Evolutionary conservation across 1,140 invertebrate species (phyloP).

Genomic region (Araneus ventricosus): DNA sequence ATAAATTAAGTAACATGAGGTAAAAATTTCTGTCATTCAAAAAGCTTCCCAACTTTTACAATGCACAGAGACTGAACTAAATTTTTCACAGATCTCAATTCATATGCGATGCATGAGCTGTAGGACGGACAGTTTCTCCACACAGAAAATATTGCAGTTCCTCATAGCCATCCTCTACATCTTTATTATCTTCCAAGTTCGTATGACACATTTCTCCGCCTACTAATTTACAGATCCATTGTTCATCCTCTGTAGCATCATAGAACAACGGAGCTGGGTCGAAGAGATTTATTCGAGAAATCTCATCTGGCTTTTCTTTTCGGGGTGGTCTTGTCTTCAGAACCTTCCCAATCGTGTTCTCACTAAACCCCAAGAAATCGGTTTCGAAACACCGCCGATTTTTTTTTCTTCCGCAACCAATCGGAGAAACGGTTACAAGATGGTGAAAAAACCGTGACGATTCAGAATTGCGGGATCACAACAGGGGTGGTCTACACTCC

Average conservation of each 20-base stretch:
- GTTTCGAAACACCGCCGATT: constrained; percentile 34
- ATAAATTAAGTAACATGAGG: too few relatives aligned
- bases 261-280: background rate
- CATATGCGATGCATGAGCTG: too few relatives aligned
- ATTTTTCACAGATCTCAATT: too few relatives aligned
- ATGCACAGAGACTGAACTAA: too few relatives aligned
- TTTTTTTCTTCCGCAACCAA: constrained; percentile 50
- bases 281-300: background rate
- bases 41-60: too few relatives aligned
- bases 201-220: background rate
- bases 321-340: constrained; percentile 44
- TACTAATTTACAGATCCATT: background rate
- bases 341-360: background rate
- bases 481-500: constrained; percentile 46
- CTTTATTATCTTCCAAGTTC: background rate
- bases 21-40: too few relatives aligned
- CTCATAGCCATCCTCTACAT: background rate
- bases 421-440: constrained; percentile 1
- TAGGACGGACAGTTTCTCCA: too few relatives aligned
- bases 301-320: background rate
- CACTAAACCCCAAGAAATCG: background rate
- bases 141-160: background rate
- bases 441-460: background rate
- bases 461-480: background rate
- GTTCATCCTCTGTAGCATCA: background rate